These are phyloP conservation scores for Dynastes maya DNA, from an alignment of 2,888 invertebrate genomes.

Conservation along the genomic window DNA sequence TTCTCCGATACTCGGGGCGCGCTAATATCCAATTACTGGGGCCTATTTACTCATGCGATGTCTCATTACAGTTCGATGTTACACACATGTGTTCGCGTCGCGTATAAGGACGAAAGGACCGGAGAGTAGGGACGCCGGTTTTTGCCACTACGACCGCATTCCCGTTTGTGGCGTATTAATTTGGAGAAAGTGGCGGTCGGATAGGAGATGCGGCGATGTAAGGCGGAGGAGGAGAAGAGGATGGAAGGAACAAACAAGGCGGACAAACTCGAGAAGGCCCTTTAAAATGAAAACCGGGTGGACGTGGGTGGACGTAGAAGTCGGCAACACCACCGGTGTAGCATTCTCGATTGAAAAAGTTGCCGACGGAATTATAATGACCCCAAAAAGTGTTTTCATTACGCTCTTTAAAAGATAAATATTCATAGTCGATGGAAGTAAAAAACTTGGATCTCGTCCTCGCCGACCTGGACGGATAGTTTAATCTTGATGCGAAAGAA, in stretches of 20 bases:
- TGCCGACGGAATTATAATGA: slow-evolving; percentile 43
- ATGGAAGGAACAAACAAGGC: slow-evolving; percentile 38
- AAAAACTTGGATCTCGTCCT: slow-evolving; percentile 26
- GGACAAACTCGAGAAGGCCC: slow-evolving; percentile 24
- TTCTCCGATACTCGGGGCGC: slow-evolving; percentile 57
- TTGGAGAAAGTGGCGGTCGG: slow-evolving; percentile 30
- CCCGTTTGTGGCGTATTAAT: slow-evolving; percentile 43
- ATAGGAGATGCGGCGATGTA: neutral
- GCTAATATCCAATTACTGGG: slow-evolving; percentile 65
- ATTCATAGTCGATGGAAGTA: slow-evolving; percentile 30
- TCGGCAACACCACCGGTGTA: neutral
- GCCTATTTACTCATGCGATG: slow-evolving; percentile 64
- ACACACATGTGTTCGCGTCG: slow-evolving; percentile 58
- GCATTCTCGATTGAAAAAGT: slow-evolving; percentile 43
- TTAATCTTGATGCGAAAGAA: slow-evolving; percentile 3
- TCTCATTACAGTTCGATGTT: slow-evolving; percentile 62
- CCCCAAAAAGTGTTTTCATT: slow-evolving; percentile 40
- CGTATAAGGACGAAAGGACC: slow-evolving; percentile 33
- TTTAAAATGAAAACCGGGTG: slow-evolving; percentile 40
- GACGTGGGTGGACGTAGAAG: slow-evolving; percentile 39
- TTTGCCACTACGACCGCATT: slow-evolving; percentile 53
- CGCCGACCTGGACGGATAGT: slow-evolving; percentile 9
- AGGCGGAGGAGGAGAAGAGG: neutral
- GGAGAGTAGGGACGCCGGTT: slow-evolving; percentile 48
- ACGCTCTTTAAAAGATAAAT: slow-evolving; percentile 22